Conservation (phyloP, 2,113 vertebrate genomes). For the Eurystomus gularis region DNA sequence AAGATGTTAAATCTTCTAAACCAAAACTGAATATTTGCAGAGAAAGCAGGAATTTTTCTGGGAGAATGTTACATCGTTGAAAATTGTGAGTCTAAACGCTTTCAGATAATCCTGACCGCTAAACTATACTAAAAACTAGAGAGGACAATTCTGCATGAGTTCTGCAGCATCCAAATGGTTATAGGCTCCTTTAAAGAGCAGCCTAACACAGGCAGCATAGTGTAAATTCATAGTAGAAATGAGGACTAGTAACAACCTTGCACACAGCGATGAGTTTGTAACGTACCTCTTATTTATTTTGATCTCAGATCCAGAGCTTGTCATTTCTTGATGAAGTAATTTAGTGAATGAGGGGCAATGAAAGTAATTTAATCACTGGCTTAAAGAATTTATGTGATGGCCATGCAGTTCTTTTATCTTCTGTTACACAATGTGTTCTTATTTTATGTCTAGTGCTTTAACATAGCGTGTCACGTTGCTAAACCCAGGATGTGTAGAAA, state of each 20-base stretch:
- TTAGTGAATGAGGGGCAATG: not conserved
- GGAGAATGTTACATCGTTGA: not conserved
- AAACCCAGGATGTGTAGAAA: not conserved
- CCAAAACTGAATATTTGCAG: not conserved
- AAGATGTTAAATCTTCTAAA: not conserved
- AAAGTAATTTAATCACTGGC: not conserved
- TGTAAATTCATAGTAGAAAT: not conserved
- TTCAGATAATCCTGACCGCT: not conserved
- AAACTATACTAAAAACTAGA: not conserved
- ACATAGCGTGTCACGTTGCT: not conserved
- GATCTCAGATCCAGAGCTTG: not conserved
- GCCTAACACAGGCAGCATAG: not conserved
- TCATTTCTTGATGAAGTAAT: constrained; percentile 29
- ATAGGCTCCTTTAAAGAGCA: not conserved
- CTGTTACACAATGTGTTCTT: not conserved
- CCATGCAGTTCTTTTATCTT: constrained; percentile 11
- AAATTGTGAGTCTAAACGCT: not conserved
- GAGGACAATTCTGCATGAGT: not conserved
- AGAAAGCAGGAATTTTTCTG: not conserved
- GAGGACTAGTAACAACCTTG: not conserved
- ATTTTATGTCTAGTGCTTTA: not conserved
- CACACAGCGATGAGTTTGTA: not conserved
- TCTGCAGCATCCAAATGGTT: not conserved
- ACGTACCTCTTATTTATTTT: not conserved
- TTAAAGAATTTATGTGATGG: constrained; percentile 20